Evolutionary conservation across 2,888 invertebrate genomes (phyloP).

Genomic region (Acleris holmiana): DNA sequence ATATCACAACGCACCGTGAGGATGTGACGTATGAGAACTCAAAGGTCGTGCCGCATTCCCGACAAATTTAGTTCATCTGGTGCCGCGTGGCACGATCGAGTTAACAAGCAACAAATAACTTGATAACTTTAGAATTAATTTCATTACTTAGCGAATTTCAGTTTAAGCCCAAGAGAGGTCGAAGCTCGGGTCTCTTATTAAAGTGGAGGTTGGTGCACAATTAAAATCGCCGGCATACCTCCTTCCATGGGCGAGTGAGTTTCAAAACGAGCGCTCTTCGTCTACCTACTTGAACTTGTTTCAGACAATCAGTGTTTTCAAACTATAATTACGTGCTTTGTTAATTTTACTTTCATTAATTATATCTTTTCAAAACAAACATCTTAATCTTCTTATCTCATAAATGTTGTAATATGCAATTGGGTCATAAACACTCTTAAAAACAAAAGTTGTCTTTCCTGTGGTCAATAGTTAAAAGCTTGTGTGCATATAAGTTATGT

Average conservation of each 20-base stretch:
- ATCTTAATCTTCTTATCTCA: too few species aligned
- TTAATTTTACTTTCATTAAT: neutral
- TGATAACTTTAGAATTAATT: conserved; percentile 9
- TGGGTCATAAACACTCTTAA: too few species aligned
- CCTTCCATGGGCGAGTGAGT: conserved; percentile 15
- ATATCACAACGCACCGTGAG: too few species aligned
- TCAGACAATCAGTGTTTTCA: too few species aligned
- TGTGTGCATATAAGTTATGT: too few species aligned
- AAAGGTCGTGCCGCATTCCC: too few species aligned
- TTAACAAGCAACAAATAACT: conserved; percentile 19
- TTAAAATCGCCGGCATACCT: conserved; percentile 21
- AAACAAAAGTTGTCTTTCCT: too few species aligned
- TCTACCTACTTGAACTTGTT: neutral
- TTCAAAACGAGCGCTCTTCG: neutral
- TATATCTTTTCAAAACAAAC: too few species aligned
- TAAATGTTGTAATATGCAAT: too few species aligned
- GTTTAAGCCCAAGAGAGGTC: conserved; percentile 10
- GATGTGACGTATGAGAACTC: too few species aligned
- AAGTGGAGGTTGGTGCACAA: neutral
- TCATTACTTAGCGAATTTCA: conserved; percentile 17
- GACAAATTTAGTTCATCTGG: too few species aligned
- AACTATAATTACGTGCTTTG: conserved; percentile 1
- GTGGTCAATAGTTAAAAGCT: too few species aligned
- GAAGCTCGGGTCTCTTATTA: conserved; percentile 6
- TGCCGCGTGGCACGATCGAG: neutral